These are phyloP conservation scores for Cardinalis cardinalis DNA, from an alignment of 2,113 vertebrate species.

Conservation along the genomic window DNA sequence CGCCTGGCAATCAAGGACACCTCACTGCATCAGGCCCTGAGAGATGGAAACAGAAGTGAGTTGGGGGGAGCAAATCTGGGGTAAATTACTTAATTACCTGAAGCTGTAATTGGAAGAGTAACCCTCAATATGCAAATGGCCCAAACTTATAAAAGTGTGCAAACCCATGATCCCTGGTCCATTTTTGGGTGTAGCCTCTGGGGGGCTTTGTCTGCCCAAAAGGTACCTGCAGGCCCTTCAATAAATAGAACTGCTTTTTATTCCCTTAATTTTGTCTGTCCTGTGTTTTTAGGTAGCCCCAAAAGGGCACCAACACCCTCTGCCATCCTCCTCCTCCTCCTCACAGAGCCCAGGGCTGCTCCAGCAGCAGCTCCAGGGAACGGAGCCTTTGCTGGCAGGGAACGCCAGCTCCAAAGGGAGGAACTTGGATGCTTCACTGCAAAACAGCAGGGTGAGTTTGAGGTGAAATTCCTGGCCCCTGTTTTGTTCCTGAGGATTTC, in stretches of 20 bases:
- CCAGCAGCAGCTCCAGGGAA: not conserved
- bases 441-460: not conserved
- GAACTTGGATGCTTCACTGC: not conserved
- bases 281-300: not conserved
- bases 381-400: not conserved
- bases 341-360: not conserved
- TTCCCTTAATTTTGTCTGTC: not conserved
- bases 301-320: not conserved
- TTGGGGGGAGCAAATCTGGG: not conserved
- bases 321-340: not conserved
- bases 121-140: not conserved
- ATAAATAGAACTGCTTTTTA: not conserved
- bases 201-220: rapidly evolving
- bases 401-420: rapidly evolving
- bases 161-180: rapidly evolving
- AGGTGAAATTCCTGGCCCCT: slow-evolving; percentile 16
- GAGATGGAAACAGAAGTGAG: not conserved
- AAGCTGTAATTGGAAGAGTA: not conserved
- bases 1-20: not conserved
- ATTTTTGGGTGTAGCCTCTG: too few species aligned
- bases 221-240: not conserved
- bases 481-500: not conserved
- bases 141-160: not conserved
- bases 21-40: not conserved
- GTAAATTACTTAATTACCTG: not conserved